Conservation (phyloP, 2,888 invertebrate species). For the Herminia tarsipennalis region DNA sequence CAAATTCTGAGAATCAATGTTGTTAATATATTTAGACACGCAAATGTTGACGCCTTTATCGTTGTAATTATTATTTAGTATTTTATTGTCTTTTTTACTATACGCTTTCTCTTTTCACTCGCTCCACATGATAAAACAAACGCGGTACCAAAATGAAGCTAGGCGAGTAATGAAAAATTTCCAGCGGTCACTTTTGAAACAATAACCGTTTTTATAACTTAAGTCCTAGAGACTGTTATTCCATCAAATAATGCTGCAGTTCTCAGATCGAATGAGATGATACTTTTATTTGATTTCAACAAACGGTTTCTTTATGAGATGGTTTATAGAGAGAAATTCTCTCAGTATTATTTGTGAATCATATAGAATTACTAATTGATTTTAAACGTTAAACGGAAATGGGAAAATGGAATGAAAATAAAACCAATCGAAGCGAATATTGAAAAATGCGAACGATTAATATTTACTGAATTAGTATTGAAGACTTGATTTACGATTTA, state of each 20-base stretch:
- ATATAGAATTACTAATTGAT: slow-evolving; percentile 42
- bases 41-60: neutral
- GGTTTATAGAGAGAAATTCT: slow-evolving; percentile 29
- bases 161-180: slow-evolving; percentile 65
- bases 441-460: too few relatives aligned
- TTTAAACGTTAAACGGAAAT: slow-evolving; percentile 16
- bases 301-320: slow-evolving; percentile 35
- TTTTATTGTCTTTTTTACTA: neutral
- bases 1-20: too few relatives aligned
- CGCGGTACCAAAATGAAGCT: slow-evolving; percentile 59
- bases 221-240: slow-evolving; percentile 36
- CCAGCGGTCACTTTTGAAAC: slow-evolving; percentile 37
- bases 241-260: slow-evolving; percentile 24
- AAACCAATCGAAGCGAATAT: neutral
- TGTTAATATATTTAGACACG: too few relatives aligned
- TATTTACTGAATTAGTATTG: too few relatives aligned
- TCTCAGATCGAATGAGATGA: slow-evolving; percentile 43
- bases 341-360: slow-evolving; percentile 23
- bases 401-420: neutral
- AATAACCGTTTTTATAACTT: slow-evolving; percentile 39
- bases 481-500: too few relatives aligned
- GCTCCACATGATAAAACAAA: slow-evolving; percentile 56
- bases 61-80: neutral
- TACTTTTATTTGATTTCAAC: slow-evolving; percentile 48
- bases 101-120: slow-evolving; percentile 35